These are phyloP conservation scores for Drosophila rhopaloa DNA, from an alignment of 1,140 invertebrate genomes.

Conservation along the genomic window DNA sequence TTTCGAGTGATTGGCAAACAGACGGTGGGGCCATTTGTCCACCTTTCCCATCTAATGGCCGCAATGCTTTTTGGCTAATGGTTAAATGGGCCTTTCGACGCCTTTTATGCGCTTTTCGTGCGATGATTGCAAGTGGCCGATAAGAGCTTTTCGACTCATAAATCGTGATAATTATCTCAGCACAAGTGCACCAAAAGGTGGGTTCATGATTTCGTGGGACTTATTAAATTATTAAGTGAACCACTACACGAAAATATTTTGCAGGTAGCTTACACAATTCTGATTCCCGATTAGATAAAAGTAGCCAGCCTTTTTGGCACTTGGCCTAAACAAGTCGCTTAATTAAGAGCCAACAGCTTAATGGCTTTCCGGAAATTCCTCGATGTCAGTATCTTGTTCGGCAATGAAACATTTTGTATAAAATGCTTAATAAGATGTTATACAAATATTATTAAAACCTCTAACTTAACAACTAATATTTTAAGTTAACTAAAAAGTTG, in stretches of 20 bases:
- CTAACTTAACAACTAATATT: too few relatives aligned
- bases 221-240: slow-evolving; percentile 80
- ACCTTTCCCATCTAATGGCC: slow-evolving; percentile 37
- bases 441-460: neutral
- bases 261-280: slow-evolving; percentile 67
- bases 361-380: neutral
- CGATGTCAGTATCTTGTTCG: neutral
- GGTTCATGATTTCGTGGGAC: slow-evolving; percentile 55
- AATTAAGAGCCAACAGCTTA: slow-evolving; percentile 52
- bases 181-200: slow-evolving; percentile 56
- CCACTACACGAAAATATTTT: slow-evolving; percentile 53
- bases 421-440: too few relatives aligned
- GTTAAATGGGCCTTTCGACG: slow-evolving; percentile 58
- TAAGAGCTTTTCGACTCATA: slow-evolving; percentile 67
- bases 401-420: too few relatives aligned
- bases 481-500: too few relatives aligned
- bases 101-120: slow-evolving; percentile 42
- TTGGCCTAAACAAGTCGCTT: slow-evolving; percentile 46
- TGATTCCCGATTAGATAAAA: slow-evolving; percentile 71
- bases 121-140: slow-evolving; percentile 61
- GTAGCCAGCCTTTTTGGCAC: slow-evolving; percentile 33
- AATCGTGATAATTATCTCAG: slow-evolving; percentile 77
- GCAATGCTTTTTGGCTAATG: slow-evolving; percentile 35
- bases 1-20: slow-evolving; percentile 79
- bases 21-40: slow-evolving; percentile 39